These are phyloP conservation scores for Siphamia tubifer DNA, from an alignment of 2,113 vertebrate species.

Conservation along the genomic window DNA sequence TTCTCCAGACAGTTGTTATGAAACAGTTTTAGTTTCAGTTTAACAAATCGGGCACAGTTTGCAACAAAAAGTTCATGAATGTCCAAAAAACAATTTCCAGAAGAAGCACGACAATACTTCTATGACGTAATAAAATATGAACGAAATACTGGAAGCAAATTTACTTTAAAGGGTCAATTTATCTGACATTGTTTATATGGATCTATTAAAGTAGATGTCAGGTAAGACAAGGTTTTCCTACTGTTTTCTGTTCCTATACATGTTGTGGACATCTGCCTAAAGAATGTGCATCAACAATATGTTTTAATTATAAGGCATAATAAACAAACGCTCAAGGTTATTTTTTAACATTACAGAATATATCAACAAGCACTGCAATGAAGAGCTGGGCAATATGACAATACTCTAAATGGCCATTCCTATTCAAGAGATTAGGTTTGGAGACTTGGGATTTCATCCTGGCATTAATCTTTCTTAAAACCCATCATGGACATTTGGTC, in stretches of 20 bases:
- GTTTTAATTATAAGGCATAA: neutral
- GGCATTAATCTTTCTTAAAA: constrained; percentile 25
- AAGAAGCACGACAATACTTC: too few relatives aligned
- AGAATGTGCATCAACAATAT: neutral
- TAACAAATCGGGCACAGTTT: too few relatives aligned
- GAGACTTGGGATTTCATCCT: constrained; percentile 21
- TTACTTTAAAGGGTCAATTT: too few relatives aligned
- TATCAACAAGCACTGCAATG: neutral
- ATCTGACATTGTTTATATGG: too few relatives aligned
- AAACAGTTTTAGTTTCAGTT: too few relatives aligned
- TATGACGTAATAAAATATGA: too few relatives aligned
- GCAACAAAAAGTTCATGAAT: too few relatives aligned
- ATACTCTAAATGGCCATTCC: constrained; percentile 3
- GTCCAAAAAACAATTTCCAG: too few relatives aligned
- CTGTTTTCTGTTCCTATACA: neutral
- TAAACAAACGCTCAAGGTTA: neutral
- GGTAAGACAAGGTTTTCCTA: neutral
- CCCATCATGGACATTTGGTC: neutral
- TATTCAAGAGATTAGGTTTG: constrained; percentile 11
- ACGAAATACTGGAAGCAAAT: too few relatives aligned
- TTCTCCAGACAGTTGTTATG: too few relatives aligned
- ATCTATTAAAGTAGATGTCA: too few relatives aligned
- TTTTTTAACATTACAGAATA: neutral
- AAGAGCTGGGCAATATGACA: neutral
- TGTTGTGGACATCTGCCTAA: neutral